Conservation (phyloP, 2,797 vertebrate genomes). For the Acestrorhynchus altus region DNA sequence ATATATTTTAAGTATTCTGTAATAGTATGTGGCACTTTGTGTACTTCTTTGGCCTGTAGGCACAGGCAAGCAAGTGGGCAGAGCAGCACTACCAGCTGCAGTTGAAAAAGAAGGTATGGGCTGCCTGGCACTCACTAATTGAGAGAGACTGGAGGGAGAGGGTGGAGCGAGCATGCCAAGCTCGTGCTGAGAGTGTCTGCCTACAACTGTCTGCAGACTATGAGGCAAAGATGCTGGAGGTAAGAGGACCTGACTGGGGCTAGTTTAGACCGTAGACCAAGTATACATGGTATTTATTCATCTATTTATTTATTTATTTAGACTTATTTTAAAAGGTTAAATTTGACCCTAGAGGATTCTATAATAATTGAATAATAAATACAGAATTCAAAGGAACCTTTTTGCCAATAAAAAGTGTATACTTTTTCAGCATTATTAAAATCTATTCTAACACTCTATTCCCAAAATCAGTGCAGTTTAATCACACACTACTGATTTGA, state of each 20-base stretch:
- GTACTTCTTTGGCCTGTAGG: slow-evolving; percentile 69
- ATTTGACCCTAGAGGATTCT: too few species aligned
- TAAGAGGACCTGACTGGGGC: slow-evolving; percentile 67
- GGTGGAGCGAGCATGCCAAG: slow-evolving; percentile 86
- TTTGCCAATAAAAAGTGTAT: too few species aligned
- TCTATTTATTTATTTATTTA: too few species aligned
- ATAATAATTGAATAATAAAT: too few species aligned
- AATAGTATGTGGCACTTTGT: slow-evolving; percentile 47
- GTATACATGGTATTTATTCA: too few species aligned
- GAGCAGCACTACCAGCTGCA: slow-evolving; percentile 81
- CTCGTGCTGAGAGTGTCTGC: slow-evolving; percentile 89
- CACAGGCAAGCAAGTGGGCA: slow-evolving; percentile 74
- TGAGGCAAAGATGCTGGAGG: slow-evolving; percentile 86
- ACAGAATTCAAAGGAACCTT: too few species aligned
- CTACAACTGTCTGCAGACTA: slow-evolving; percentile 85
- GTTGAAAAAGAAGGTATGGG: slow-evolving; percentile 89
- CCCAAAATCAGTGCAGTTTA: too few species aligned
- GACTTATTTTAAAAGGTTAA: too few species aligned
- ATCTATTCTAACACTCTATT: too few species aligned
- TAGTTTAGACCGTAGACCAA: not conserved
- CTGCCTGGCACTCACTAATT: slow-evolving; percentile 82
- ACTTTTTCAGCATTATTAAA: too few species aligned
- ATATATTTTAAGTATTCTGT: slow-evolving; percentile 48
- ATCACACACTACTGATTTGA: too few species aligned
- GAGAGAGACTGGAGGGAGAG: slow-evolving; percentile 87